These are phyloP conservation scores for Plectus sambesii DNA, from an alignment of 1,140 invertebrate genomes.

Conservation along the genomic window DNA sequence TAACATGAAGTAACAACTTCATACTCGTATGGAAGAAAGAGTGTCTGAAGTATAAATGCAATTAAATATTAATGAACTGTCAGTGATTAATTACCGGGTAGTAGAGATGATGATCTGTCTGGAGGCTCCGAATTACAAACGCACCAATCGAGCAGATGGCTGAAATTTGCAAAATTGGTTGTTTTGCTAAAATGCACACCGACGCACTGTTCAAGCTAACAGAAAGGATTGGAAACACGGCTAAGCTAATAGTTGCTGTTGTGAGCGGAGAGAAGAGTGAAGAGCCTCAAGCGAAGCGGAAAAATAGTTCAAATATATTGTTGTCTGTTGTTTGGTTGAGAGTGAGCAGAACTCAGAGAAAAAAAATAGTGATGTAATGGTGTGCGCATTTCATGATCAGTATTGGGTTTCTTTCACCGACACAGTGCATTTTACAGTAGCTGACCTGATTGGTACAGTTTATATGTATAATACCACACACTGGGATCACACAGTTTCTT, in stretches of 20 bases:
- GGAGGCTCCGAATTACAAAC: slow-evolving; percentile 17
- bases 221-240: slow-evolving; percentile 77
- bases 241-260: slow-evolving; percentile 92
- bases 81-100: too few species aligned
- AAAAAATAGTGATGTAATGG: too few species aligned
- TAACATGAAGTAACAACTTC: slow-evolving; percentile 6
- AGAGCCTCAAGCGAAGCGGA: too few species aligned
- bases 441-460: too few species aligned
- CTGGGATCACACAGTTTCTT: too few species aligned
- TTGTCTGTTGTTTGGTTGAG: too few species aligned
- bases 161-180: slow-evolving; percentile 13
- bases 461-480: too few species aligned
- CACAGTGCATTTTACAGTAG: too few species aligned
- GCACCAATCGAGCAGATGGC: slow-evolving; percentile 27
- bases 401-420: slow-evolving; percentile 18
- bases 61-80: slow-evolving; percentile 11
- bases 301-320: too few species aligned
- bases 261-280: too few species aligned
- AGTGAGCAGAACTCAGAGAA: too few species aligned
- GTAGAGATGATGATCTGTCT: slow-evolving; percentile 15
- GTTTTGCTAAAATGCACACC: background rate
- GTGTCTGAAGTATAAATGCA: slow-evolving; percentile 10
- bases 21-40: slow-evolving; percentile 10
- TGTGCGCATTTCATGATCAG: too few species aligned
- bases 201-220: slow-evolving; percentile 70